Evolutionary conservation across 1,140 invertebrate species (phyloP).

Genomic region (Plutomurus gul): DNA sequence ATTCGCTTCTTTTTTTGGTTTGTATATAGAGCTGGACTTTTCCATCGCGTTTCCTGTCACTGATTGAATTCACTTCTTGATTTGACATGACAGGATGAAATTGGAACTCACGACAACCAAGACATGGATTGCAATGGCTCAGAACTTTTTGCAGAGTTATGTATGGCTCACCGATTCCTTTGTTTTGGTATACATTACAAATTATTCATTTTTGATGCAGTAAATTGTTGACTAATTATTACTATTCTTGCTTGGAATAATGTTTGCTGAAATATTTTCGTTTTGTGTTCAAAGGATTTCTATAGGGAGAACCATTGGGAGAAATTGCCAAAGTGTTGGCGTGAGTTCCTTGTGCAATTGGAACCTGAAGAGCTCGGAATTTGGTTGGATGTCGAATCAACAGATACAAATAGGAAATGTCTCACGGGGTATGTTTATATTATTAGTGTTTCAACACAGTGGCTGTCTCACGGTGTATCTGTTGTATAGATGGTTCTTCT

Average conservation of each 20-base stretch:
- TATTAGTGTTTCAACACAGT: too few species aligned
- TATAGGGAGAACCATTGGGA: conserved; percentile 41
- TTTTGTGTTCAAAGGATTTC: conserved; percentile 32
- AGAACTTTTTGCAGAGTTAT: background rate
- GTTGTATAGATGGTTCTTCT: too few species aligned
- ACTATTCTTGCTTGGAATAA: background rate
- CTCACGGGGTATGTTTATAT: background rate
- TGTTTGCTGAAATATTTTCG: background rate
- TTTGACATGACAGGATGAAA: background rate
- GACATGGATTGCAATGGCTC: background rate
- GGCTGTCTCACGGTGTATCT: too few species aligned
- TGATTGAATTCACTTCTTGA: background rate
- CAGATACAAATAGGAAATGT: background rate
- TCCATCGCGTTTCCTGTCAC: background rate
- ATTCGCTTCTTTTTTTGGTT: background rate
- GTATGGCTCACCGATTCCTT: conserved; percentile 35
- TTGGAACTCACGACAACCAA: too few species aligned
- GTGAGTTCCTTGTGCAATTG: background rate
- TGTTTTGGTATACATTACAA: conserved; percentile 32
- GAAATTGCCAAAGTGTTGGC: conserved; percentile 35
- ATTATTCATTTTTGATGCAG: background rate
- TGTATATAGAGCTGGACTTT: background rate
- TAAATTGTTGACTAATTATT: background rate
- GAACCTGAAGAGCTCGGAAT: conserved; percentile 14
- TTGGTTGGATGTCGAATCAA: conserved; percentile 8